Conservation (phyloP, 2,797 vertebrate species). For the Mastacembelus armatus region DNA sequence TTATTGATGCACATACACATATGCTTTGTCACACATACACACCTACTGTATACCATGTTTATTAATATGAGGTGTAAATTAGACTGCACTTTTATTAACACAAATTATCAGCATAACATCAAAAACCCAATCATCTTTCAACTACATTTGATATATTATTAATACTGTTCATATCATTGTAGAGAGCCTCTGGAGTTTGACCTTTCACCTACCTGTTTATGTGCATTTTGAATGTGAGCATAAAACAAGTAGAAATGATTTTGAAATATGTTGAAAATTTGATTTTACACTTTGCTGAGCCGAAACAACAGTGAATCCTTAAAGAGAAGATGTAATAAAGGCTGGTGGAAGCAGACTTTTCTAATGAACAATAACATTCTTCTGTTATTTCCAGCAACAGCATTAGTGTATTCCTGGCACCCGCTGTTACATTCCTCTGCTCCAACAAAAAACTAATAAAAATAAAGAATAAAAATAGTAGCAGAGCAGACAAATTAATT, state of each 20-base stretch:
- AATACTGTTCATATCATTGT: no score
- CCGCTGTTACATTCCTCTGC: not conserved
- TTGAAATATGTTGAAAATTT: not conserved
- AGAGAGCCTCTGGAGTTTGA: no score
- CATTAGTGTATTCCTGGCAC: conserved; percentile 2
- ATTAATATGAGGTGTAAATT: no score
- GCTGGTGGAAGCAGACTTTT: not conserved
- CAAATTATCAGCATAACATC: not conserved
- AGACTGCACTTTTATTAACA: not conserved
- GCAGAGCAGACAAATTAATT: conserved; percentile 34
- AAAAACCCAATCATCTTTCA: conserved; percentile 39
- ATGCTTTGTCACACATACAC: conserved; percentile 30
- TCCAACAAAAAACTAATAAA: not conserved
- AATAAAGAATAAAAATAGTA: conserved; percentile 6
- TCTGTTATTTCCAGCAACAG: conserved; percentile 5
- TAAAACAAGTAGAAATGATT: conserved; percentile 1
- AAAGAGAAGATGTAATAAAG: not conserved
- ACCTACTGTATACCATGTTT: conserved; percentile 29
- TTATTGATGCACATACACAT: conserved; percentile 35
- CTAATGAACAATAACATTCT: not conserved
- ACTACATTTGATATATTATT: no score
- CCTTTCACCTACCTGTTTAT: no score
- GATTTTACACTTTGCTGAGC: not conserved
- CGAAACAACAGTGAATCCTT: not conserved
- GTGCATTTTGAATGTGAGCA: no score